phyloP scores from a whole-genome alignment of 2,113 vertebrate species.

The Stegostoma tigrinum region DNA sequence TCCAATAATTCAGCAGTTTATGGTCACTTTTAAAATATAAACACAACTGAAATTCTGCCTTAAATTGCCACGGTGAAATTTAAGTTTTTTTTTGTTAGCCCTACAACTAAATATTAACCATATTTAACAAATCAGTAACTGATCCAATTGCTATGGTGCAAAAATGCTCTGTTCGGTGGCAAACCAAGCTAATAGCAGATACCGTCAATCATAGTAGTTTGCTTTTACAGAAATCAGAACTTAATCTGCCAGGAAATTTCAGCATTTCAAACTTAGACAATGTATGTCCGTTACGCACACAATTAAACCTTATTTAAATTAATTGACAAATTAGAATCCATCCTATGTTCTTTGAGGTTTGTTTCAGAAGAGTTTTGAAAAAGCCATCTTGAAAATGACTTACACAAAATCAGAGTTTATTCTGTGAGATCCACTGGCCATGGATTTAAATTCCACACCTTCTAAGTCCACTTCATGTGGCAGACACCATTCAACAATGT shows the following conservation, averaged over 20 bases:
- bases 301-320: neutral
- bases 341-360: neutral
- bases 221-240: neutral
- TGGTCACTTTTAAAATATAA: neutral
- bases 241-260: neutral
- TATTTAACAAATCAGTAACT: neutral
- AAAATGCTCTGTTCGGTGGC: neutral
- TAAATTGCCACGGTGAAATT: neutral
- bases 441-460: slow-evolving; percentile 97
- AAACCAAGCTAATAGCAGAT: neutral
- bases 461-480: slow-evolving; percentile 91
- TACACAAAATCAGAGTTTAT: slow-evolving; percentile 94
- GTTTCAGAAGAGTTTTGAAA: neutral
- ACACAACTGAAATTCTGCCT: neutral
- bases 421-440: slow-evolving; percentile 94
- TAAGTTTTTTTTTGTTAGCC: neutral
- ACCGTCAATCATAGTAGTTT: neutral
- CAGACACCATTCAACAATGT: slow-evolving; percentile 94
- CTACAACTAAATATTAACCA: neutral
- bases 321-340: neutral
- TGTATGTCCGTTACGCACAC: neutral
- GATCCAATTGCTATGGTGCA: neutral
- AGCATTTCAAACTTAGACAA: neutral
- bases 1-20: neutral
- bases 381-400: slow-evolving; percentile 44